Conservation (phyloP, 2,797 vertebrate genomes). For the Masticophis lateralis region DNA sequence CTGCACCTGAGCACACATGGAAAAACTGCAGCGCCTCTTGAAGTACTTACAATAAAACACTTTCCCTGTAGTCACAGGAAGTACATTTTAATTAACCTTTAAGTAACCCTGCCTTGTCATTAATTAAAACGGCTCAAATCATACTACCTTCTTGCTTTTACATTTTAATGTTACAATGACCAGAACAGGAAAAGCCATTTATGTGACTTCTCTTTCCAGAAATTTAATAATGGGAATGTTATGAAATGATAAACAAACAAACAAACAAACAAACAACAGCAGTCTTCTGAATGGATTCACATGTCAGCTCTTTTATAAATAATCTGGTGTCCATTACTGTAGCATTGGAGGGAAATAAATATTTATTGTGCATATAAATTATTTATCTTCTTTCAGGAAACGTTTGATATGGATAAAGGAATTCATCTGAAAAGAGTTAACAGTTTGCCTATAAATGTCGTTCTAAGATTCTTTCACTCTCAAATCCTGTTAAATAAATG, state of each 20-base stretch:
- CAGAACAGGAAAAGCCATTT: constrained; percentile 26
- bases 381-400: neutral
- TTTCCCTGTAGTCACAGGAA: constrained; percentile 30
- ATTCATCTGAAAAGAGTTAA: neutral
- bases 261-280: neutral
- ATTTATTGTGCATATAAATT: neutral
- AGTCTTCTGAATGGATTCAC: neutral
- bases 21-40: constrained; percentile 37
- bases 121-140: constrained; percentile 55
- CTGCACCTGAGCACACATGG: constrained; percentile 5
- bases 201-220: neutral
- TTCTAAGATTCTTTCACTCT: neutral
- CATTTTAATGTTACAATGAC: constrained; percentile 30
- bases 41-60: constrained; percentile 40
- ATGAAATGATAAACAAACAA: neutral
- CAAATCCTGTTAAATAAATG: neutral
- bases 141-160: constrained; percentile 24
- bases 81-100: constrained; percentile 62
- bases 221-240: constrained; percentile 7
- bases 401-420: neutral
- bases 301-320: neutral
- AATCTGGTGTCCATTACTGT: neutral
- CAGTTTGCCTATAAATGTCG: neutral
- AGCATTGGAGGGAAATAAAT: neutral
- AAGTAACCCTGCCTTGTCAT: constrained; percentile 45